Evolutionary conservation across 2,888 invertebrate species (phyloP), one percentile per base, ranked within the genome.

Genomic region (Laothoe populi): DNA sequence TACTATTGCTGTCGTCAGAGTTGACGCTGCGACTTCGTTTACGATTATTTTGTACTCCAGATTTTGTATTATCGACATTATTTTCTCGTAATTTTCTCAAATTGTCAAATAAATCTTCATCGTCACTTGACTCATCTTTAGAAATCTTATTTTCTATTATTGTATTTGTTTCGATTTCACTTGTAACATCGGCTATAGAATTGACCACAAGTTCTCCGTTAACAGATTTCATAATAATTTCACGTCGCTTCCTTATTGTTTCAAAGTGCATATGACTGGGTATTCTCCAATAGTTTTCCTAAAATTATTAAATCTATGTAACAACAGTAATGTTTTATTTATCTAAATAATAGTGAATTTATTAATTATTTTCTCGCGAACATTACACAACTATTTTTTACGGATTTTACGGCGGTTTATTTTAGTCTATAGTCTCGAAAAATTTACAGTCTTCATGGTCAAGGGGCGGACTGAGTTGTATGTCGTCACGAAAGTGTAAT

Each of bases 261-360:
- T 91, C 84, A 48, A 88, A 84, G 63, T 90, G 88, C 60, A 96
- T 89, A 73, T 92, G 90, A 62, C 94, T 94, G 0, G 98, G 97
- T 76, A 98, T 96, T 71, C 98, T 94, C 98, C 98, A 98, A 84
- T 97, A 98, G 64, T 91, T 93, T 93, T 98, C 98, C 95, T 97
- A 87, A 64, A 82, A 82, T 60, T 65, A 44, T 68, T 67, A 49
- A 42, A 16, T 24, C 44, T 57, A 59, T 35, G 42, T 35, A 60
- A 57, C 19, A 4, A 19, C 24, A 57, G 5, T 4, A 26, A 5
- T 5, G 26, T 4, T 4, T 31, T 2, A 8, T n/a, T n/a, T n/a
- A n/a, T n/a, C n/a, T n/a, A n/a, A n/a, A n/a, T n/a, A n/a, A n/a
- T n/a, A n/a, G n/a, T n/a, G n/a, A n/a, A n/a, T n/a, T n/a, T n/a